Base-by-base conservation (phyloP, 1,140 invertebrate genomes). In the Rhopalosiphum padi region DNA sequence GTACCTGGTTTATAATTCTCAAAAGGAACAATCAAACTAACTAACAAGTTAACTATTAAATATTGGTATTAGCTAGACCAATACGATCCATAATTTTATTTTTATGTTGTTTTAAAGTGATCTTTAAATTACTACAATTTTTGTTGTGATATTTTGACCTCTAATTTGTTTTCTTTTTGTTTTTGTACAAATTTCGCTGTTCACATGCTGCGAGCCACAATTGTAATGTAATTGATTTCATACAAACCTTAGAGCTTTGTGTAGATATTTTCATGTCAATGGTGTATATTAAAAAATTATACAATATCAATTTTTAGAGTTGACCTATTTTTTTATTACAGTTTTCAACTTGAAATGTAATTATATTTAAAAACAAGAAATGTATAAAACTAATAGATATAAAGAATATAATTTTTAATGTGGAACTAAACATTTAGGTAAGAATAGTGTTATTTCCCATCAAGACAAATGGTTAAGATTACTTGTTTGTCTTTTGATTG, bases 231-330 rank as follows among this genome's bases (percentile, higher is more conserved):
- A 93, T 85, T 86, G 23, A 85, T 93, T 91, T 82, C 90, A 92
- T 92, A 83, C 22, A 83, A 55, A 53, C 15, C 15, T 5, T 93
- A 93, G 82, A 91, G 82, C 82, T 86, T 93, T 43, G 9, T 93
- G 91, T 93, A 93, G 91, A 93, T 93, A 93, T 41, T 93, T 53
- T 55, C 82, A 55, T 93, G 91, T 93, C 77, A 53, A 85, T 93
- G 91, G 82, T 93, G 91, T 93, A 93, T 93, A 93, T 93, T 93
- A 43, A 53, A 86, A 86, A 92, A 91, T 91, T 91, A 93, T 93
- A 93, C 91, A 93, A 93, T 37, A 93, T 93, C 55, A 55, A 86
- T 93, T 93, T 85, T 93, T 85, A 93, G 82, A 83, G 91, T 91
- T 92, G 82, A 86, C 11, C 82, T 93, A 85, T 92, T 85, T 93